Base-by-base conservation (phyloP, 2,888 invertebrate species). In the Venusia cambrica region DNA sequence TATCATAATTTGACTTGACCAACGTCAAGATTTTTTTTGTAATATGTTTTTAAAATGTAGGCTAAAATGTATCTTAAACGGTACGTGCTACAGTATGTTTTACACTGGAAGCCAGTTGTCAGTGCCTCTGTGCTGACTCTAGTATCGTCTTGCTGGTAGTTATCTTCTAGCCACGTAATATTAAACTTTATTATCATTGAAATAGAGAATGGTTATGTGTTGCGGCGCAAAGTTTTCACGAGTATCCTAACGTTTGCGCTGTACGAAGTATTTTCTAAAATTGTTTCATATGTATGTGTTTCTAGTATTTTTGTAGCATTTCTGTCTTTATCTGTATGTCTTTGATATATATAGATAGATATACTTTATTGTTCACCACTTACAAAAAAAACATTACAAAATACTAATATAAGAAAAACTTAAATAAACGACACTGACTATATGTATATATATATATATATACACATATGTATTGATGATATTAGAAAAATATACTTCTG, bases 161-260 rank as follows among this genome's bases (percentile, higher is more conserved):
- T 45, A 45, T 51, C 52, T 54, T 56, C 50, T 50, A 48, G 38
- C 36, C 33, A 38, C 38, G 49, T 53, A 38, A 51, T 54, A 57
- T 54, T 50, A 46, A 52, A 56, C 40, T 55, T 47, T 53, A 49
- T 45, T 29, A 29, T 34, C 9, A 26, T 41, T 32, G 31, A 44
- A 34, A 38, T 39, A 38, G 34, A 34, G 38, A 22, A 27, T 31
- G 37, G 48, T 38, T 35, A 45, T 41, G 45, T 39, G 41, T 37
- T 43, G 37, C 40, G 36, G 38, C 33, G 41, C 41, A 16, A 39
- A 46, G 35, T 35, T 35, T 24, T 28, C 26, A 26, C 37, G 24
- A 43, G 38, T 36, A 40, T 38, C 25, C 36, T 22, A 20, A 38
- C 38, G 36, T 42, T 38, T 38, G 38, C 31, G 36, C 38, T 36